Conservation (phyloP, 1,140 invertebrate species). For the Trinorchestia longiramus region DNA sequence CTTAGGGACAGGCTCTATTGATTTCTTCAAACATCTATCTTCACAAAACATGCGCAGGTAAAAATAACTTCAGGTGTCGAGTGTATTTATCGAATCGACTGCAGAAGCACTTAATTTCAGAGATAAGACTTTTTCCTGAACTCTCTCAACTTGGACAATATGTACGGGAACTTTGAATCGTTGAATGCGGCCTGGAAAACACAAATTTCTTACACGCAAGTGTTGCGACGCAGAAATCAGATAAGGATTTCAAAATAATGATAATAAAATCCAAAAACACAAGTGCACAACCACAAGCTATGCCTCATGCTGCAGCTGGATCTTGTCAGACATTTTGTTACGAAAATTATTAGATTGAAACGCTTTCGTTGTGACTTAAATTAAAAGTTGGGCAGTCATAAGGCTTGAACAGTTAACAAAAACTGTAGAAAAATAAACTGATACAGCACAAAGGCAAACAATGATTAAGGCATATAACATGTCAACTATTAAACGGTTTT, state of each 20-base stretch:
- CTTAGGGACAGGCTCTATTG: background rate
- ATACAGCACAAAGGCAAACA: too few species aligned
- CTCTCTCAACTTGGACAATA: background rate
- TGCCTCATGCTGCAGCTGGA: background rate
- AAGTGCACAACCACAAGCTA: background rate
- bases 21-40: background rate
- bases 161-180: background rate
- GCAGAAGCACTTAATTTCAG: background rate
- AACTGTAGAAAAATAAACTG: too few species aligned
- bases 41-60: background rate
- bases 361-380: background rate
- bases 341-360: background rate
- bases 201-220: too few species aligned
- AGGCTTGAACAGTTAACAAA: background rate
- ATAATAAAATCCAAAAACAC: background rate
- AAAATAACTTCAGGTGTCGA: background rate
- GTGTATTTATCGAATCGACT: background rate
- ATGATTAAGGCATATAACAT: too few species aligned
- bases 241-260: background rate
- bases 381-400: background rate
- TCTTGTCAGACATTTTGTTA: background rate
- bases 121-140: background rate
- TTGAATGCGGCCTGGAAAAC: too few species aligned
- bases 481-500: too few species aligned
- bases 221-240: background rate